Conservation (phyloP, 2,113 vertebrate genomes). For the Pipa parva region DNA sequence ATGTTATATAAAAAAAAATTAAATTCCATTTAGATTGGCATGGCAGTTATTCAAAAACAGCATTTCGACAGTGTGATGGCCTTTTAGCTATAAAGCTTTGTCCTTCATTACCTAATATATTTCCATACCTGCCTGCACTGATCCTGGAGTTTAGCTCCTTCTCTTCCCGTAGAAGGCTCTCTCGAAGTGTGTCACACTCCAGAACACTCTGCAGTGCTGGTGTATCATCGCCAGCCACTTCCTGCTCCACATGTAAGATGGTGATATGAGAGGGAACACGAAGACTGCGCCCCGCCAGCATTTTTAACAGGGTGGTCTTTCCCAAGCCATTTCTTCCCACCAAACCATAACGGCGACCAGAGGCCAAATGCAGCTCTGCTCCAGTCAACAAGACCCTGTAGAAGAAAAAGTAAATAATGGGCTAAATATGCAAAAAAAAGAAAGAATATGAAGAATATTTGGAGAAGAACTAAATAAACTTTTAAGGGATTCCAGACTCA, state of each 20-base stretch:
- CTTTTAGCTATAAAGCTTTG: too few relatives aligned
- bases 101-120: too few relatives aligned
- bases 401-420: neutral
- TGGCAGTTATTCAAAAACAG: too few relatives aligned
- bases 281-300: slow-evolving; percentile 85
- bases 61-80: too few relatives aligned
- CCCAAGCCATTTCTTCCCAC: slow-evolving; percentile 92
- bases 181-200: slow-evolving; percentile 80
- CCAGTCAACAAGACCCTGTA: slow-evolving; percentile 82
- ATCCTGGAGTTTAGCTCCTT: slow-evolving; percentile 73
- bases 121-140: slow-evolving; percentile 75
- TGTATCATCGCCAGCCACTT: slow-evolving; percentile 89
- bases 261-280: slow-evolving; percentile 88
- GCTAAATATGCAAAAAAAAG: too few relatives aligned
- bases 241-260: slow-evolving; percentile 95
- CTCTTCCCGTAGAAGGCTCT: slow-evolving; percentile 77
- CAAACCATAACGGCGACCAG: slow-evolving; percentile 86
- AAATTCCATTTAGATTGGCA: too few relatives aligned
- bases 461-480: too few relatives aligned
- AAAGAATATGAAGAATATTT: too few relatives aligned
- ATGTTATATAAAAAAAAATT: too few relatives aligned
- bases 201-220: slow-evolving; percentile 86
- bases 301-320: slow-evolving; percentile 93
- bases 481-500: slow-evolving; percentile 56
- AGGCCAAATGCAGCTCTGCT: slow-evolving; percentile 81